Base-by-base conservation (phyloP, 2,113 vertebrate species). In the Scomber japonicus region DNA sequence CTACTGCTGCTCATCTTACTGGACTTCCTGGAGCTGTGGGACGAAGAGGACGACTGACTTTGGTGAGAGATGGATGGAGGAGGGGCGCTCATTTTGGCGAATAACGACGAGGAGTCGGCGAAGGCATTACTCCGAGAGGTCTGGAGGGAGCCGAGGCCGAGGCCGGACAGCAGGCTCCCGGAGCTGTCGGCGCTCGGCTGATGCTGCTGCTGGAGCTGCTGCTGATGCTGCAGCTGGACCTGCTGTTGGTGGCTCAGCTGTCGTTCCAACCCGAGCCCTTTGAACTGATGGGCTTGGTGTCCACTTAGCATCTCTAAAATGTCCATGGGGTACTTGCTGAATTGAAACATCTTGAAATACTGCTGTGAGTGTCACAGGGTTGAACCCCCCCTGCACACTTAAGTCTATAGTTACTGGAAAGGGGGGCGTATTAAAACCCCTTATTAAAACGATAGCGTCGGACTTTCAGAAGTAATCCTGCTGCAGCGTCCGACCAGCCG, bases 311-410 rank as follows among this genome's bases (percentile, higher is more conserved):
- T 95, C 79, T 96, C 95, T 69, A 96, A 81, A 89, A 96, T 95
- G 95, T 96, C 95, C 95, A 96, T 95, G 49, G 95, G 94, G 91
- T 95, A 96, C 83, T 95, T 96, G 90, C 95, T 95, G 88, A 96
- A 96, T 75, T 96, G 95, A 46, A 96, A 95, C 95, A 96, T 96
- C 87, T 95, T 88, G 90, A 84, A 88, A 78, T 44, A 45, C 57
- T 69, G 81, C 62, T 66, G 71, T 57, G 80, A 73, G 69, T 81
- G 75, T 86, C 61, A 71, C 80, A 62, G 44, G 81, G 83, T 66
- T 31, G 69, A 71, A n/a, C n/a, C n/a, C n/a, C n/a, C 82, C 19
- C 21, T 44, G 50, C 9, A 31, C 62, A 71, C 65, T 17, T 49
- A n/a, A 81, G 75, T 83, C 61, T 19, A 62, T 56, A 53, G 49